Evolutionary conservation across 2,888 invertebrate genomes (phyloP), one percentile per base, ranked within the genome.

Genomic region (Sinelater perroti): DNA sequence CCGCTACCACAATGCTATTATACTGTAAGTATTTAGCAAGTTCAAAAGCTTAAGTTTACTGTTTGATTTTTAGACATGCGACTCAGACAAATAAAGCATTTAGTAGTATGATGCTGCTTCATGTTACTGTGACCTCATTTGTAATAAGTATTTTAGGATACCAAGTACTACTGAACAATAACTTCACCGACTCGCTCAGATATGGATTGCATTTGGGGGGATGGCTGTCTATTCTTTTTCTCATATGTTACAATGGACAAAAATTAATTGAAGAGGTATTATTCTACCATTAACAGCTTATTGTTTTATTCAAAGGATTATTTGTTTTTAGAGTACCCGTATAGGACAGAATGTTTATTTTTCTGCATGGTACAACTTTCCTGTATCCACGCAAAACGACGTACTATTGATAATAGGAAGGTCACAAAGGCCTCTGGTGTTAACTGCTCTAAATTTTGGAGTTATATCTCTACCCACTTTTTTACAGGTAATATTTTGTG

Each of bases 161-260:
- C 53, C 57, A 70, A 62, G 66, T 72, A n/a, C 62, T 71, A 14
- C 67, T 67, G 57, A 70, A 68, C 16, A 59, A 64, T 8, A 62
- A 65, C 28, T 60, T 52, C 50, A 62, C 57, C 44, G 69, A 67
- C 58, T 66, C 64, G 14, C 56, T 65, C 13, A 56, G 72, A 49
- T 71, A 70, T 58, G 53, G 64, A 8, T 56, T 72, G 59, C 71
- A 73, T 51, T 60, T 72, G 28, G 60, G 64, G 4, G 73, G 73
- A 13, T 73, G 72, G 73, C 35, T 73, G 44, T 61, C 61, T 13
- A 68, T 73, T 54, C 49, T 73, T 7, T 66, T 70, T 38, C 50
- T 71, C 1, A 63, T 72, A 40, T 71, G 70, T 49, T 70, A 69
- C 45, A 70, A 70, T 50, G 72, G 71, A 1, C 73, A 73, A 61